phyloP scores from a whole-genome alignment of 2,888 invertebrate species.

The Nebria brevicollis region DNA sequence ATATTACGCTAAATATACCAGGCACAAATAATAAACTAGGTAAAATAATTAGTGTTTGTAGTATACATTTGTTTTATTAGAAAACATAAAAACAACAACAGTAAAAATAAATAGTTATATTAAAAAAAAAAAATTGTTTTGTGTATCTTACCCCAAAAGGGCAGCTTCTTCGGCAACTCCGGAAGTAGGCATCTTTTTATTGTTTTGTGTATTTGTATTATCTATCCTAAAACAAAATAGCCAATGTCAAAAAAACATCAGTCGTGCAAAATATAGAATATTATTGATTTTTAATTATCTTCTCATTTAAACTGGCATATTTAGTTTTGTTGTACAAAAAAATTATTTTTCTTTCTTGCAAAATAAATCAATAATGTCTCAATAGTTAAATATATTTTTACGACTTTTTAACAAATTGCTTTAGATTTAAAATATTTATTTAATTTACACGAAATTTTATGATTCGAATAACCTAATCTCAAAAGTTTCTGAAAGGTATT shows the following conservation, averaged over 20 bases:
- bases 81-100: slow-evolving; percentile 21
- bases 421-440: too few species aligned
- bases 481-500: too few species aligned
- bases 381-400: background rate
- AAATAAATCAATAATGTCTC: background rate
- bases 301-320: background rate
- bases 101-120: slow-evolving; percentile 12
- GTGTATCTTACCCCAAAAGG: slow-evolving; percentile 81
- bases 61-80: background rate
- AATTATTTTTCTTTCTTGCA: background rate
- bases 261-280: background rate
- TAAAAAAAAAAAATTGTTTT: slow-evolving; percentile 39
- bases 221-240: slow-evolving; percentile 60
- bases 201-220: slow-evolving; percentile 60
- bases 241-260: slow-evolving; percentile 4
- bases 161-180: slow-evolving; percentile 85
- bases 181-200: slow-evolving; percentile 75
- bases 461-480: too few species aligned
- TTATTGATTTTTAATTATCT: background rate
- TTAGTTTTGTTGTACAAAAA: background rate
- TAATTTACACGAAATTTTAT: too few species aligned
- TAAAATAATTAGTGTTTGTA: background rate
- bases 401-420: too few species aligned
- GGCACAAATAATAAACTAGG: background rate
- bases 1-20: background rate